These are phyloP conservation scores for Myripristis murdjan DNA, from an alignment of 2,797 vertebrate genomes.

Conservation along the genomic window DNA sequence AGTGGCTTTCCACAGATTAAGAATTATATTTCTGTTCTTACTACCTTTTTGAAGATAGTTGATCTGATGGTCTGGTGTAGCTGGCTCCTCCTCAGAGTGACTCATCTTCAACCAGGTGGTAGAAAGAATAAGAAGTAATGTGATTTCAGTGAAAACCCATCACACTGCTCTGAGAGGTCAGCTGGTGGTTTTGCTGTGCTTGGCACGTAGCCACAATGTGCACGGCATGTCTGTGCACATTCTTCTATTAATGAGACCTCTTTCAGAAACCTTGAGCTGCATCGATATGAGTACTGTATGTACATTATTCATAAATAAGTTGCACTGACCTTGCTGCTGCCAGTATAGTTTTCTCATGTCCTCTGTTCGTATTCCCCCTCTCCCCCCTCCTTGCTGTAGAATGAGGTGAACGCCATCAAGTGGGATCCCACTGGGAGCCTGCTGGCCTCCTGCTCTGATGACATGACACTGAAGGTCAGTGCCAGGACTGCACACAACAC, in stretches of 20 bases:
- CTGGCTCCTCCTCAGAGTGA: no score
- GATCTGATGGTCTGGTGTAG: not conserved
- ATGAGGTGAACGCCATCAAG: constrained; percentile 99
- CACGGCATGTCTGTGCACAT: not conserved
- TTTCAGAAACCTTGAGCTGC: not conserved
- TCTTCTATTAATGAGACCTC: not conserved
- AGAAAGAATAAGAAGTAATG: no score
- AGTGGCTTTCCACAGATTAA: no score
- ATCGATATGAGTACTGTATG: not conserved
- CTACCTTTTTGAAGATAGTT: not conserved
- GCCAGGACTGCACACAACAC: not conserved
- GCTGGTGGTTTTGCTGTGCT: not conserved
- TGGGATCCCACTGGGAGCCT: constrained; percentile 99
- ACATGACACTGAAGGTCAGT: constrained; percentile 98
- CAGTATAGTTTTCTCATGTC: not conserved
- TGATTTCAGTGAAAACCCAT: no score
- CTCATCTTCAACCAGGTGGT: no score
- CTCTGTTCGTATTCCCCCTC: not conserved
- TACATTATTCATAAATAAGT: not conserved
- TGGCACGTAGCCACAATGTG: no score
- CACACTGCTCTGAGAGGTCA: not conserved
- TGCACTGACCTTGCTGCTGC: not conserved
- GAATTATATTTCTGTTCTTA: not conserved
- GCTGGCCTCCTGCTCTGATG: constrained; percentile 98
- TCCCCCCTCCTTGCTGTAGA: constrained; percentile 79